Base-by-base conservation (phyloP, 2,888 invertebrate species). In the Athalia circularis region DNA sequence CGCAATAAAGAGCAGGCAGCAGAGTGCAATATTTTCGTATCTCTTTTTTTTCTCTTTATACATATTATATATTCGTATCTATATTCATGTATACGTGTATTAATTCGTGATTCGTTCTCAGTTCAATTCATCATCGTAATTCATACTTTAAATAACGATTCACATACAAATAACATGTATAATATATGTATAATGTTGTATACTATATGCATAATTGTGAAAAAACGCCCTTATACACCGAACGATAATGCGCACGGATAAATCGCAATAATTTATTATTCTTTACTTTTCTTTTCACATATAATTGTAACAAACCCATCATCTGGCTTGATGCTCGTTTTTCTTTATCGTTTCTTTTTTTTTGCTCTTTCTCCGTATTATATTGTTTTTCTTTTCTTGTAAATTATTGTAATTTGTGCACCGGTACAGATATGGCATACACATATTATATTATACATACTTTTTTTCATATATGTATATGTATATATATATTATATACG, bases 1-100 rank as follows among this genome's bases (percentile, higher is more conserved):
- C 79, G 80, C 80, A 62, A 75, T 80, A 81, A 79, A 79, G 81
- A 81, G 83, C 80, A 81, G 81, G 29, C 29, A 29, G 29, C 29
- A 29, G 80, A 82, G 80, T 80, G 81, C 80, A 74, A 75, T 62
- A 75, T 72, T 29, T 29, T 72, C 72, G 57, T 72, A 59, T 59
- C 45, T 72, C 45, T 72, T 52, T 68, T 48, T 15, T 62, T 9
- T 29, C 9, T 43, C 6, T 64, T 15, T 9, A 64, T 11, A 9
- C n/a, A 52, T 68, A 52, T 52, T 43, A 29, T 6, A 54, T 54
- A 68, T 72, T 13, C n/a, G 29, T 59, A 52, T 52, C 67, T 68
- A 43, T 9, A 54, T 54, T 43, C 2, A 59, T 52, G 6, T 13
- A 72, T 59, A 57, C 70, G 70, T 59, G 70, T 29, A 29, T 29